Base-by-base conservation (phyloP, 2,888 invertebrate genomes). In the Empis stercorea region DNA sequence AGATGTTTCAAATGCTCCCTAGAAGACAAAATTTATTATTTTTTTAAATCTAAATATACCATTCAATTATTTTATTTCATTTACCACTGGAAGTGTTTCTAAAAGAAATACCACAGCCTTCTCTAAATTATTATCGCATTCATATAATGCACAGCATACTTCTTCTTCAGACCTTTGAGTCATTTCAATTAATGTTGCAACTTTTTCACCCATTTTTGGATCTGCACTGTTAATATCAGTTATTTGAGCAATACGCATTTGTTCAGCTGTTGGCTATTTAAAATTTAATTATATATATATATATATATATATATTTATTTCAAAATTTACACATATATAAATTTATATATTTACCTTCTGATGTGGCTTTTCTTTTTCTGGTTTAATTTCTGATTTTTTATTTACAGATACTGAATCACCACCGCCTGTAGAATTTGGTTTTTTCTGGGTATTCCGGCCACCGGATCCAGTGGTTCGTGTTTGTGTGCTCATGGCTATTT, bases 101-200 rank as follows among this genome's bases (percentile, higher is more conserved):
- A 70, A 59, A 46, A 70, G 61, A 59, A 67, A 69, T 54, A 62
- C 64, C 52, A 64, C 70, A 48, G 70, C 94, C 62, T 79, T 78
- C 58, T 84, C 81, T 64, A 87, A 73, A 72, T 95, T 92, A 67
- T 88, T 83, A 72, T 93, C 89, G 61, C 87, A 85, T 74, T 95
- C 94, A 67, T 93, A 87, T 48, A 96, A 78, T 51, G 93, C 94
- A 65, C 89, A 84, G 62, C 87, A 85, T 47, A 88, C 92, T 70
- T 91, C 89, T 66, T 93, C 93, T 65, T 89, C 87, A 46, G 87
- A 79, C 62, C 86, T 83, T 58, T 86, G 81, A 47, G 94, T 93
- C 76, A 91, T 81, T 66, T 93, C 93, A 78, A 92, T 86, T 54
- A 93, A 76, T 71, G 84, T 81, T 60, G 80, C 78, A 54, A 93